A percentile compares a stretch with the other conserved stretches of the same genome.
These are phyloP conservation scores for Athrips mouffetella DNA, from an alignment of 2,888 invertebrate genomes.

Conservation along the genomic window DNA sequence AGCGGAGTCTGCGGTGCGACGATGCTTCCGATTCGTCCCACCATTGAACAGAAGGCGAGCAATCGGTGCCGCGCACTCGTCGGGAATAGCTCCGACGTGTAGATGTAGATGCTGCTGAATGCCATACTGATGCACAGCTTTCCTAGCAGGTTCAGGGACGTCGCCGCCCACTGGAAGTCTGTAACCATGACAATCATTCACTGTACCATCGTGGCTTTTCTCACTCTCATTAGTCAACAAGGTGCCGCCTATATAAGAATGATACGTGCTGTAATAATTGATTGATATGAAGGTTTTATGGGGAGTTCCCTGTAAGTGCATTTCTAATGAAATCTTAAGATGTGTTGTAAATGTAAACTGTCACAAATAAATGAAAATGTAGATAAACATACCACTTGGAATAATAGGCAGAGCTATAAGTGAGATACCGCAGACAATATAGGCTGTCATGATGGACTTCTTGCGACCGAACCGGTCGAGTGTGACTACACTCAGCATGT, in stretches of 20 bases:
- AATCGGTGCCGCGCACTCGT: slow-evolving; percentile 80
- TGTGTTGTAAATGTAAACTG: too few species aligned
- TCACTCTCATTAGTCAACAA: too few species aligned
- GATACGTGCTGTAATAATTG: too few species aligned
- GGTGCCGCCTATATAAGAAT: too few species aligned
- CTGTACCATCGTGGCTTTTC: too few species aligned
- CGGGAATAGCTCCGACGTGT: slow-evolving; percentile 84
- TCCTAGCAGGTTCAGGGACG: slow-evolving; percentile 71
- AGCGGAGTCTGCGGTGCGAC: slow-evolving; percentile 83
- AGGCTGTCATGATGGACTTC: slow-evolving; percentile 75
- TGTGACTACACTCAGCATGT: slow-evolving; percentile 74
- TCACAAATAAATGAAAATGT: too few species aligned
- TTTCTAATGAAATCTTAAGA: too few species aligned
- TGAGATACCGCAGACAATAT: slow-evolving; percentile 76
- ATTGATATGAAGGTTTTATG: too few species aligned
- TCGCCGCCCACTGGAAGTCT: slow-evolving; percentile 66
- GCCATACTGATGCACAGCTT: slow-evolving; percentile 69
- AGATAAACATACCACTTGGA: slow-evolving; percentile 54
- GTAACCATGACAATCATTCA: slow-evolving; percentile 24
- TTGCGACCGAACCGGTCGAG: slow-evolving; percentile 80
- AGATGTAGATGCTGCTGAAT: slow-evolving; percentile 69
- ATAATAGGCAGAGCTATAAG: slow-evolving; percentile 78
- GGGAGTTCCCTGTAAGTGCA: too few species aligned
- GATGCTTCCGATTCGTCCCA: slow-evolving; percentile 81
- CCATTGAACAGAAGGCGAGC: slow-evolving; percentile 81